phyloP scores from a whole-genome alignment of 2,888 invertebrate genomes.

The Sarcophaga rosellei region DNA sequence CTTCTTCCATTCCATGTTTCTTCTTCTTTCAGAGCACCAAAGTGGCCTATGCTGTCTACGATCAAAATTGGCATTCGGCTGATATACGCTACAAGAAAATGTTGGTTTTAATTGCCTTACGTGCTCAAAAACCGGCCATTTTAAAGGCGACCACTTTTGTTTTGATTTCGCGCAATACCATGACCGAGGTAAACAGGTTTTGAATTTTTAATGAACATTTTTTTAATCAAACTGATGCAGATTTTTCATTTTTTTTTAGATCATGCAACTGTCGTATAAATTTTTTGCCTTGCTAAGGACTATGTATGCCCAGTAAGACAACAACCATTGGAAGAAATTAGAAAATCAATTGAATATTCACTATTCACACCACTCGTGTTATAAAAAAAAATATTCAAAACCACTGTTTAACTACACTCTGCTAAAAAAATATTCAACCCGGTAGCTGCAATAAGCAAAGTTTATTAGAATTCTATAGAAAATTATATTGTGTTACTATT shows the following conservation, averaged over 20 bases:
- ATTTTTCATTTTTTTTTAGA: conserved; percentile 66
- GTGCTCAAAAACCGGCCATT: conserved; percentile 73
- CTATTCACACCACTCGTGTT: not conserved
- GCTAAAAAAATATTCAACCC: no score
- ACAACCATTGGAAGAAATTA: no score
- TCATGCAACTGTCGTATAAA: conserved; percentile 77
- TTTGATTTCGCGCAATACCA: conserved; percentile 72
- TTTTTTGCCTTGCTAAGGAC: conserved; percentile 77
- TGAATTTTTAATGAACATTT: not conserved
- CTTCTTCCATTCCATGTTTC: not conserved
- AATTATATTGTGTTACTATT: no score
- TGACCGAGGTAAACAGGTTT: conserved; percentile 73
- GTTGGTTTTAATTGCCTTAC: conserved; percentile 72
- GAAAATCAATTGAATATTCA: not conserved
- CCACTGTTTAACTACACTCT: no score
- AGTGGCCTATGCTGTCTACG: conserved; percentile 72
- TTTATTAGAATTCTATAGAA: no score
- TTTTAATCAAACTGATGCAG: no score
- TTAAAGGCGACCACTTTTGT: conserved; percentile 75
- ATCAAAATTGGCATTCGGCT: conserved; percentile 75
- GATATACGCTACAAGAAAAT: conserved; percentile 74
- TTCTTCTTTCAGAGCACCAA: conserved; percentile 68
- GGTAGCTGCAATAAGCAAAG: no score
- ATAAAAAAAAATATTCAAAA: no score
- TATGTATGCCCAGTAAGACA: conserved; percentile 71